Conservation (phyloP, 2,113 vertebrate species). For the Callopanchax toddi region DNA sequence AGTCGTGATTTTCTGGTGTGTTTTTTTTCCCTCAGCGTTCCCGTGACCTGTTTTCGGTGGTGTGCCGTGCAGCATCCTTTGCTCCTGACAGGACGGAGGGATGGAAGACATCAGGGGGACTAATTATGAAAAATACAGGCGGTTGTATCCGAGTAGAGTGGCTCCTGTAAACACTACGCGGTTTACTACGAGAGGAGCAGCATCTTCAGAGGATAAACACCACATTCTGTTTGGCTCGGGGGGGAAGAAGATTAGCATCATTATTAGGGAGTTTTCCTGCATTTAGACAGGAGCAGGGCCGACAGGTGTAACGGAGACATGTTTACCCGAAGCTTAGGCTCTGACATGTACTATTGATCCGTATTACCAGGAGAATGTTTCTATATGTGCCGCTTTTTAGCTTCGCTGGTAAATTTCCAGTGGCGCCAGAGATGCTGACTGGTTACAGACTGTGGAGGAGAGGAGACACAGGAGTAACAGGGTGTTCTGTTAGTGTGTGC, state of each 20-base stretch:
- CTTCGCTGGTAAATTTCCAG: slow-evolving; percentile 37
- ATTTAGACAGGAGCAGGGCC: slow-evolving; percentile 5
- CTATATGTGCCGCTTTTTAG: background rate
- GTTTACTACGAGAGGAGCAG: slow-evolving; percentile 17
- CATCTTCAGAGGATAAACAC: slow-evolving; percentile 24
- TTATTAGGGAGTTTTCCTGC: background rate
- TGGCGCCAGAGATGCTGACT: slow-evolving; percentile 61
- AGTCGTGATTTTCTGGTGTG: slow-evolving; percentile 46
- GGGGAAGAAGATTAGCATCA: background rate
- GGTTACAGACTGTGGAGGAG: slow-evolving; percentile 27
- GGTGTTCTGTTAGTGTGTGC: slow-evolving; percentile 6
- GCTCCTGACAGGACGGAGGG: slow-evolving; percentile 10
- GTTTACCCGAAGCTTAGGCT: slow-evolving; percentile 47
- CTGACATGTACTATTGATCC: slow-evolving; percentile 63
- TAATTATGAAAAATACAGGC: background rate
- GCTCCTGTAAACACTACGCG: slow-evolving; percentile 27
- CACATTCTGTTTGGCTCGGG: background rate
- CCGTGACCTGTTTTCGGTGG: slow-evolving; percentile 41
- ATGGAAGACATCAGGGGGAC: background rate
- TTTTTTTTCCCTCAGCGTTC: background rate
- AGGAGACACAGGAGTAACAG: slow-evolving; percentile 24
- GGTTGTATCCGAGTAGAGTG: background rate
- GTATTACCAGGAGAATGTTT: slow-evolving; percentile 9
- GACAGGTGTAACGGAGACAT: slow-evolving; percentile 70
- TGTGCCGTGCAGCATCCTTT: slow-evolving; percentile 44